Base-by-base conservation (phyloP, 2,888 invertebrate species). In the Tinea pellionella region DNA sequence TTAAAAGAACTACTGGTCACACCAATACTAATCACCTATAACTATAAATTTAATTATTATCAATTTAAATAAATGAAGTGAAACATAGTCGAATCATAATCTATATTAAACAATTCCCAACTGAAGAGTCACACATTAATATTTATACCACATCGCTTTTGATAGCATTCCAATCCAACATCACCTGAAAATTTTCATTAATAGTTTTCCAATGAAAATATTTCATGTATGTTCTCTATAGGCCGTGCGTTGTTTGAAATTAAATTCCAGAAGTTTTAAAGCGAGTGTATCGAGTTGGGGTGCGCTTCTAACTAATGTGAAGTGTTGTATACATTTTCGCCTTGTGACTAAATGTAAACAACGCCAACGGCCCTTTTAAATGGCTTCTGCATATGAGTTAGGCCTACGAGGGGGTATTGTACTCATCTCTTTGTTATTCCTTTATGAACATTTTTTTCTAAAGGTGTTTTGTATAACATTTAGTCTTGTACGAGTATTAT, bases 341-440 rank as follows among this genome's bases (percentile, higher is more conserved):
- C 29, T 57, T 57, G 56, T 64, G 57, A 61, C 63, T 63, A 66
- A 65, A 72, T 68, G 73, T 75, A 75, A 74, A 73, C 69, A 70
- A 69, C 57, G 57, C 57, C 16, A 32, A 15, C 32, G 57, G 32
- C 15, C 57, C 55, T 55, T 55, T 55, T 55, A 55, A 55, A 55
- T 55, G 55, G 55, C 55, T 55, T 15, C 55, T 55, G 19, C 55
- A 19, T 55, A 29, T 29, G 29, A 55, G 24, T 55, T 55, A 18
- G 24, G 19, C 19, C 19, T 55, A 55, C 18, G 24, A 7, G 24
- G 6, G 37, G 37, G 37, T n/a, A 47, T 16, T 16, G 18, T 47
- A 16, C 47, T 47, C 42, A n/a, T 13, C 42, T 42, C 18, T 18
- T 18, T 47, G 15, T 47, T 47, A 15, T 47, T 47, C 37, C 47